Evolutionary conservation across 2,113 vertebrate genomes (phyloP).

Genomic region (Oryzias curvinotus): DNA sequence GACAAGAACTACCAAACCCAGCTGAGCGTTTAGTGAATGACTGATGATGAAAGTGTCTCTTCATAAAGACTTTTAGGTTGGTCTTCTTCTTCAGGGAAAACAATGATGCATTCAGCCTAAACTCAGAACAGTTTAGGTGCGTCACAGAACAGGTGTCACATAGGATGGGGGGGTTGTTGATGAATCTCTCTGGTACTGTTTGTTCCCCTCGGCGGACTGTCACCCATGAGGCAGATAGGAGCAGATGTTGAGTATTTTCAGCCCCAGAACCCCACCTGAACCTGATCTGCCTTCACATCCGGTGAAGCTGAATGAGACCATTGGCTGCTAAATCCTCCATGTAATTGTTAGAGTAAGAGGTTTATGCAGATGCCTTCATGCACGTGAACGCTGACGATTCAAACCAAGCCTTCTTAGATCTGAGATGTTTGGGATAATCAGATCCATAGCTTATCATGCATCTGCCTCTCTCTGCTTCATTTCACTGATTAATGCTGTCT

Average conservation of each 20-base stretch:
- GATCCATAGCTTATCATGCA: conserved; percentile 39
- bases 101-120: conserved; percentile 27
- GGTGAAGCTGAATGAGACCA: conserved; percentile 44
- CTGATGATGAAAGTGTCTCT: conserved; percentile 44
- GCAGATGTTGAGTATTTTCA: conserved; percentile 58
- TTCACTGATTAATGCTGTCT: conserved; percentile 43
- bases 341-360: conserved; percentile 56
- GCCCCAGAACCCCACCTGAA: conserved; percentile 46
- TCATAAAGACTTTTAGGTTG: conserved; percentile 13
- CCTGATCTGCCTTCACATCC: conserved; percentile 55
- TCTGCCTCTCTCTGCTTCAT: conserved; percentile 38
- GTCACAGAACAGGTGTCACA: conserved; percentile 35
- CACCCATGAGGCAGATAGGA: conserved; percentile 35
- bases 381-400: conserved; percentile 21
- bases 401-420: conserved; percentile 1
- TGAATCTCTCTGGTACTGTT: conserved; percentile 17
- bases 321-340: conserved; percentile 57
- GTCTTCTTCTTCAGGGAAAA: conserved; percentile 21
- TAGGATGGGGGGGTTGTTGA: conserved; percentile 21
- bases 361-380: conserved; percentile 7
- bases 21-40: conserved; percentile 25
- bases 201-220: conserved; percentile 37
- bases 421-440: conserved; percentile 24
- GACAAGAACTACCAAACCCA: conserved; percentile 2
- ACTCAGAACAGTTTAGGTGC: conserved; percentile 14